These are phyloP conservation scores for Channa striata DNA, from an alignment of 2,797 vertebrate species.

Conservation along the genomic window DNA sequence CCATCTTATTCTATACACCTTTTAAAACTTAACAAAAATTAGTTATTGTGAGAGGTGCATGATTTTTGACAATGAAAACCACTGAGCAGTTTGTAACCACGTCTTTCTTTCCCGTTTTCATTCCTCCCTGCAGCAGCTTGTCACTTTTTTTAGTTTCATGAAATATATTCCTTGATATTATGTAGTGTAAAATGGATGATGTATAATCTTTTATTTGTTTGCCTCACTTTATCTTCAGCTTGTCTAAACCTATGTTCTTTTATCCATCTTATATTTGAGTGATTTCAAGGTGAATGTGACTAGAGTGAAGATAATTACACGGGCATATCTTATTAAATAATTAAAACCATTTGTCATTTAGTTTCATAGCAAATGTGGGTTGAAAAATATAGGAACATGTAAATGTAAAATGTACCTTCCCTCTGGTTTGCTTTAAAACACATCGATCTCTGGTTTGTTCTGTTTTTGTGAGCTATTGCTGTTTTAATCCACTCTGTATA, in stretches of 20 bases:
- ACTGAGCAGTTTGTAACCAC: conserved; percentile 40
- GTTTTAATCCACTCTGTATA: conserved; percentile 36
- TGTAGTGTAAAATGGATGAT: conserved; percentile 24
- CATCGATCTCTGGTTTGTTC: conserved; percentile 10
- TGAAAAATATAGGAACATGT: conserved; percentile 10
- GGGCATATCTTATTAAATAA: conserved; percentile 19
- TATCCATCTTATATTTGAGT: background rate
- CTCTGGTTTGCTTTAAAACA: conserved; percentile 26
- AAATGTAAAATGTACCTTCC: conserved; percentile 17
- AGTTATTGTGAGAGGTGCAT: background rate
- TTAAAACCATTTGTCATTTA: conserved; percentile 8
- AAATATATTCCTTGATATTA: conserved; percentile 25
- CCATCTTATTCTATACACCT: conserved; percentile 25
- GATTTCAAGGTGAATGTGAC: conserved; percentile 5
- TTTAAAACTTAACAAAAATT: conserved; percentile 1
- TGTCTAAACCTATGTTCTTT: background rate
- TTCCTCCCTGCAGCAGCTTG: conserved; percentile 12
- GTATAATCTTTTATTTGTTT: conserved; percentile 1
- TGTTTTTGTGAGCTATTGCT: conserved; percentile 30
- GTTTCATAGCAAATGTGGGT: conserved; percentile 4
- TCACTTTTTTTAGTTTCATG: conserved; percentile 24
- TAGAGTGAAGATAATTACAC: conserved; percentile 31
- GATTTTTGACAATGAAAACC: conserved; percentile 18
- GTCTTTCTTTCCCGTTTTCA: conserved; percentile 7
- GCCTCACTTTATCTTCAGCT: background rate